phyloP scores from a whole-genome alignment of 2,888 invertebrate genomes.

The Polydrusus cervinus region DNA sequence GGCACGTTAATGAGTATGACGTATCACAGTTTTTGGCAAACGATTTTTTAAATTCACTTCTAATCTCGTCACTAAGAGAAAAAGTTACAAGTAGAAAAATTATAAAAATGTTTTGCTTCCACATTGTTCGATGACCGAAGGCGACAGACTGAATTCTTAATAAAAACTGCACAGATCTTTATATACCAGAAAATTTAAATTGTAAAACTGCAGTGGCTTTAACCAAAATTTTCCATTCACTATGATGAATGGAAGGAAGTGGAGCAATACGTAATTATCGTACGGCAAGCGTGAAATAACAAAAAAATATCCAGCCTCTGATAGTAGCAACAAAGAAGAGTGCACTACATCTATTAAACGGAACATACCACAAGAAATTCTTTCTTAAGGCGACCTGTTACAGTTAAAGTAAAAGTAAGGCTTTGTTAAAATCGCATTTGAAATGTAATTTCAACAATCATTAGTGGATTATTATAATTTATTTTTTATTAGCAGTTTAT shows the following conservation, averaged over 20 bases:
- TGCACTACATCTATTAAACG: slow-evolving; percentile 29
- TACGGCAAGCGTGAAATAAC: slow-evolving; percentile 44
- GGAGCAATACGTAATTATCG: slow-evolving; percentile 51
- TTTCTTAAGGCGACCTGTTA: not conserved
- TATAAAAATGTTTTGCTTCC: not conserved
- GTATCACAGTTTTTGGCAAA: slow-evolving; percentile 74
- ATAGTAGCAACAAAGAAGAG: slow-evolving; percentile 35
- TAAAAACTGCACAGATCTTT: slow-evolving; percentile 35
- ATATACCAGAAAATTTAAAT: slow-evolving; percentile 42
- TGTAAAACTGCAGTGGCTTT: slow-evolving; percentile 40
- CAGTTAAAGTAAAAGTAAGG: slow-evolving; percentile 45
- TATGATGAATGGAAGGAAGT: slow-evolving; percentile 45
- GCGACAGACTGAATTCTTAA: slow-evolving; percentile 23
- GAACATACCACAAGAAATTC: slow-evolving; percentile 23
- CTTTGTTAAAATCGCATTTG: slow-evolving; percentile 36
- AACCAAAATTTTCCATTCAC: slow-evolving; percentile 41
- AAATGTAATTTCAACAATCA: slow-evolving; percentile 43
- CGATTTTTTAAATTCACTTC: slow-evolving; percentile 65
- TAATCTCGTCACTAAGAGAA: slow-evolving; percentile 51
- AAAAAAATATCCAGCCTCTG: slow-evolving; percentile 44
- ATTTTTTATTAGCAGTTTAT: slow-evolving; percentile 29
- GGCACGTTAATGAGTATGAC: slow-evolving; percentile 81
- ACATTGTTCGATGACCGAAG: slow-evolving; percentile 23
- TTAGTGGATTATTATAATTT: slow-evolving; percentile 26
- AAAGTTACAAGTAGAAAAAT: slow-evolving; percentile 19